Conservation (phyloP, 2,113 vertebrate species). For the Amazona guildingii region DNA sequence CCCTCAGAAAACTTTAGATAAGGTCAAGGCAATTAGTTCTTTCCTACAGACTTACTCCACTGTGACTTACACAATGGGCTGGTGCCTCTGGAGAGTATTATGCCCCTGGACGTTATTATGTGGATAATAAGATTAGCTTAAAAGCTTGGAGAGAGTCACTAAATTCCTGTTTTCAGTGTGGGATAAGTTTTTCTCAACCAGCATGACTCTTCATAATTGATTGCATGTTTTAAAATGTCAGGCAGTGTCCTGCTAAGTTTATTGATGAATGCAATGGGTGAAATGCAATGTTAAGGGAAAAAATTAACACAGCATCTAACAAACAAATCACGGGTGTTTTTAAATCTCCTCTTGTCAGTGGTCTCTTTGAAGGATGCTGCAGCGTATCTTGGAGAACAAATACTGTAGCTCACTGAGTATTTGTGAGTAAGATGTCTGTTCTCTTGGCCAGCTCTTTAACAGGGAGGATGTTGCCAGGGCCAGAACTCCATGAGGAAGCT, state of each 20-base stretch:
- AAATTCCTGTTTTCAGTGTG: neutral
- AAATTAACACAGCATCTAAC: neutral
- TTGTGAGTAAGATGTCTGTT: neutral
- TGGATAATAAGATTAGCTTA: slow-evolving; percentile 36
- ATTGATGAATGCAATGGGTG: slow-evolving; percentile 34
- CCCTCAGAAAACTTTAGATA: slow-evolving; percentile 9
- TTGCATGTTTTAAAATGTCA: slow-evolving; percentile 56
- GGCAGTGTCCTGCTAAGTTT: slow-evolving; percentile 35
- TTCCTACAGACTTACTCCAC: neutral
- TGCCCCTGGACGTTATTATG: neutral
- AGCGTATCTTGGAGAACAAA: neutral
- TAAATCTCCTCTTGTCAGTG: neutral
- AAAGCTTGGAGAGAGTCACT: slow-evolving; percentile 30
- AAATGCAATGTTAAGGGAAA: neutral
- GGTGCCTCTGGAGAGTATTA: neutral
- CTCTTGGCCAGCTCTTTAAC: neutral
- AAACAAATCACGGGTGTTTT: neutral
- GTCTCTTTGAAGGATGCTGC: neutral
- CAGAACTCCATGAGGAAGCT: neutral
- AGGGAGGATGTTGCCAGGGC: neutral
- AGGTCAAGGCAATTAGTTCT: slow-evolving; percentile 44
- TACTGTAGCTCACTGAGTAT: neutral
- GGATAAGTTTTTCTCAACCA: slow-evolving; percentile 25
- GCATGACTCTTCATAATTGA: slow-evolving; percentile 55
- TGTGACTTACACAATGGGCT: slow-evolving; percentile 3